Evolutionary conservation across 2,888 invertebrate genomes (phyloP), one percentile per base, ranked within the genome.

Genomic region (Melanostoma scalare): DNA sequence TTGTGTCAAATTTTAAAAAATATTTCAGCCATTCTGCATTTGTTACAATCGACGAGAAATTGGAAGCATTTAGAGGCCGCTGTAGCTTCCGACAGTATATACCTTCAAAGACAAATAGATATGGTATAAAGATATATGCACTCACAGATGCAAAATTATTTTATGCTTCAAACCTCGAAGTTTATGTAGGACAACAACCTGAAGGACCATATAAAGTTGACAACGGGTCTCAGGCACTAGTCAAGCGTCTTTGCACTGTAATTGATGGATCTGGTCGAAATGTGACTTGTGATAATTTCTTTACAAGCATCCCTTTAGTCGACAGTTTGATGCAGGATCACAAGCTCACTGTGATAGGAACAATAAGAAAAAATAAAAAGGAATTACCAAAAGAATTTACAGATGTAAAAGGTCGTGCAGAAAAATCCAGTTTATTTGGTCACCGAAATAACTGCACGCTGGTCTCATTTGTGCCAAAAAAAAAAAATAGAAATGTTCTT

Each of bases 321-420:
- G 44, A 44, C 9, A 52, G n/a, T 33, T n/a, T 31, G 33, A 53
- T 10, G 6, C n/a, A 36, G 53, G 9, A 53, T 52, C 87, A 88
- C 60, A 87, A 88, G 10, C 46, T 67, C 3, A 67, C 31, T 40
- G 55, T 55, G 33, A 55, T 69, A 40, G 69, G 69, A 38, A 55
- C 38, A n/a, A 50, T 50, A 36, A 6, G 50, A 35, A 63, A 72
- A 46, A 74, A 74, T 53, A 74, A 78, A 72, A 77, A 38, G 48
- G 55, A 72, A 48, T 35, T 78, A 10, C 63, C 63, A 53, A 72
- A 77, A 6, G 50, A 68, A 68, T 72, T 78, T 72, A 67, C 58
- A 38, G 40, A 68, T 46, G 60, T 58, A 55, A 61, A 77, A 68
- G 61, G 56, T 33, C 68, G 58, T 48, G 60, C 10, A 55, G 65